Base-by-base conservation (phyloP, 2,888 invertebrate species). In the Torymus tubicola region DNA sequence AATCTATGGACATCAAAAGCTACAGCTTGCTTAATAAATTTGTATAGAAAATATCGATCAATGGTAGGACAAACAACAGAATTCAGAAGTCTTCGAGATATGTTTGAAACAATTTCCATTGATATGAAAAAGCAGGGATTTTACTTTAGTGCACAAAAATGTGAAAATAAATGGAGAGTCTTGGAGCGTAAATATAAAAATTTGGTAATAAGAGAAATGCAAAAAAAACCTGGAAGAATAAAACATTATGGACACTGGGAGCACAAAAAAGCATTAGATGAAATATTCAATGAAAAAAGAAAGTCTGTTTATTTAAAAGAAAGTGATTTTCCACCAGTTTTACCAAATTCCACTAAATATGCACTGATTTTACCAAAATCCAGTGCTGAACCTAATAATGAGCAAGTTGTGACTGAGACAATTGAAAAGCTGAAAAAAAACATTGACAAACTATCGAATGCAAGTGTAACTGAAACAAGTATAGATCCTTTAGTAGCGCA, bases 101-200 rank as follows among this genome's bases (percentile, higher is more conserved):
- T 90, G 89, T 90, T 89, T 65, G 89, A 90, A 70, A 87, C 86
- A 75, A 88, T 90, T 61, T 89, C 89, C 0, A n/a, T 85, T 2
- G 88, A 90, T 70, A 89, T 90, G 89, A 86, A 86, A 53, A 87
- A 87, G 42, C 83, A 84, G 16, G 87, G 87, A 0, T 89, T 86
- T 69, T 86, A 83, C 80, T 89, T 89, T 69, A 89, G 87, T 67
- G 85, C 89, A 0, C 89, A 89, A 71, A 89, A 89, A 61, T 90
- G 89, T 75, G 89, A 89, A 73, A 90, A 90, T 81, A 90, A 90
- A 73, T 89, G 89, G 89, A 86, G 89, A 12, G 89, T 89, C 0
- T 79, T 89, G 1, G 89, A 89, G 61, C 86, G 89, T 12, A 89
- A 89, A 60, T 89, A 89, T 78, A 89, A 89, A 78, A 89, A 89